Base-by-base conservation (phyloP, 2,113 vertebrate species). In the Erpornis zantholeuca region DNA sequence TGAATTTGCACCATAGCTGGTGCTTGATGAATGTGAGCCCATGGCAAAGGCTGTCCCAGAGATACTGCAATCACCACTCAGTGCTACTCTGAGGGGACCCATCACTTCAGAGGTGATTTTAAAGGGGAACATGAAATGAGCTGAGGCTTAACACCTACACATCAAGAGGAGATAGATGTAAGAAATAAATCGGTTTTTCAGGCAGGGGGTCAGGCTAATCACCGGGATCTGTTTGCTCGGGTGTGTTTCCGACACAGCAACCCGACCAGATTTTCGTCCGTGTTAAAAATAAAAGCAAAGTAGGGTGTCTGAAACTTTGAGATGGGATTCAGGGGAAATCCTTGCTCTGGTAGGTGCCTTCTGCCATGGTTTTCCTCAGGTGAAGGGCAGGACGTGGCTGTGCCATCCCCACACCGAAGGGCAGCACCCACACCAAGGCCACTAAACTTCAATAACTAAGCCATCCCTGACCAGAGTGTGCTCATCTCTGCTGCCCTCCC, bases 21-120 rank as follows among this genome's bases (percentile, higher is more conserved):
- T 33, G 49, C 53, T 63, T 96, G 90, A 94, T 93, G 86, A 81
- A 95, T 71, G 71, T 63, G 56, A 66, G 79, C 47, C 90, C 36
- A 23, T 81, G 20, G 4, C 78, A 90, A 82, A 86, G 76, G 88
- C 45, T 92, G 82, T 53, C 82, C 96, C 92, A 88, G 86, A 78
- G 85, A 59, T 25, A 2, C 31, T 10, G 69, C 80, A 75, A 50
- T 92, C 85, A 71, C 40, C 59, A 3, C 79, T 60, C 10, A 57
- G 82, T 20, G 59, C 40, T 31, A 78, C 40, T 94, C 92, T 83
- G 80, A 94, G 80, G 57, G 69, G 52, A 84, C 86, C 61, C 82
- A 65, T 90, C 82, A 15, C 86, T 92, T 50, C 82, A 23, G 82
- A 61, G 77, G 14, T 57, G 68, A 60, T 84, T 94, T 92, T 72